phyloP scores from a whole-genome alignment of 2,888 invertebrate genomes.

The Metallyticus violacea region DNA sequence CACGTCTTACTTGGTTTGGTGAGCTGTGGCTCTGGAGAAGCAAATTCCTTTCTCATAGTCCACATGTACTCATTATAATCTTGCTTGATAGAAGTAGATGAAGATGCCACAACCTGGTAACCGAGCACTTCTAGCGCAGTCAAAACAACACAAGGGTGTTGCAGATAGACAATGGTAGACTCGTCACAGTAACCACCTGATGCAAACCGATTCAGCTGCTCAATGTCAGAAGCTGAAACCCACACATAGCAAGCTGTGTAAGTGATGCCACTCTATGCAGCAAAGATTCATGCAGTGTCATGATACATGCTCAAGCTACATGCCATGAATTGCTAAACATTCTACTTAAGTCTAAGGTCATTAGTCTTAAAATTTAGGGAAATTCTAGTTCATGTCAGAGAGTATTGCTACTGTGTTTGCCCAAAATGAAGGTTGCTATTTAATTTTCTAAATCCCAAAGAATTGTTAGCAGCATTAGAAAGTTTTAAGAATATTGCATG shows the following conservation, averaged over 20 bases:
- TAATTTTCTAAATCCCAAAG: too few relatives aligned
- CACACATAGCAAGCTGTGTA: neutral
- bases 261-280: neutral
- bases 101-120: conserved; percentile 84
- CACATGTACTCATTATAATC: conserved; percentile 91
- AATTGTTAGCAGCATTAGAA: too few relatives aligned
- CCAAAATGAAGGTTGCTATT: too few relatives aligned
- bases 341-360: too few relatives aligned
- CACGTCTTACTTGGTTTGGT: conserved; percentile 22
- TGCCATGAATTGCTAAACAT: neutral
- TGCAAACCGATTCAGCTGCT: conserved; percentile 77
- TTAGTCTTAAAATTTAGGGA: too few relatives aligned
- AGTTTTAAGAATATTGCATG: too few relatives aligned
- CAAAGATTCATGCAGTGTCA: neutral
- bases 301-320: neutral
- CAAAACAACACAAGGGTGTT: conserved; percentile 83
- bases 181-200: conserved; percentile 83
- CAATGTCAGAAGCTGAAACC: conserved; percentile 69
- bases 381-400: too few relatives aligned
- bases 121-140: conserved; percentile 85
- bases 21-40: conserved; percentile 68
- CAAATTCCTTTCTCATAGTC: conserved; percentile 89
- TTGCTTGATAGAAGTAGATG: conserved; percentile 80
- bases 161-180: conserved; percentile 80
- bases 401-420: too few relatives aligned